Percentiles rank a stretch among this genome's conserved stretches.
Evolutionary conservation across 2,888 invertebrate genomes (phyloP).

Genomic region (Atrina japonica): DNA sequence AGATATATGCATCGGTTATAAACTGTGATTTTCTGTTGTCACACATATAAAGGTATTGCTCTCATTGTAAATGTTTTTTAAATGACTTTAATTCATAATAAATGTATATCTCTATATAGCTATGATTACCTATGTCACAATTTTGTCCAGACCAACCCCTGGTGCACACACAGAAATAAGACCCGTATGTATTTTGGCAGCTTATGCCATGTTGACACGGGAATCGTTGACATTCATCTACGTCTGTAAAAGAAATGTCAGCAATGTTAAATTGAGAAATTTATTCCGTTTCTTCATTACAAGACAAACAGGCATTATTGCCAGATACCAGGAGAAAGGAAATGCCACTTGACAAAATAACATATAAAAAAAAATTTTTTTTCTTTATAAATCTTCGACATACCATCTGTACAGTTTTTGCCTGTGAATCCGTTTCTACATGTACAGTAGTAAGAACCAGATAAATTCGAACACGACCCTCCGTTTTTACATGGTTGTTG

Average conservation of each 20-base stretch:
- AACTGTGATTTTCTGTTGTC: no score
- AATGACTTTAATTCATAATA: no score
- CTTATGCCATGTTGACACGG: conserved; percentile 21
- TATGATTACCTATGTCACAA: conserved; percentile 1
- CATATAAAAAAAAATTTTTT: not conserved
- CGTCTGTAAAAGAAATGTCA: not conserved
- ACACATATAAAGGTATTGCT: no score
- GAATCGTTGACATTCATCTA: conserved; percentile 17
- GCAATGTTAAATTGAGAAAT: no score
- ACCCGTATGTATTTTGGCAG: conserved; percentile 14
- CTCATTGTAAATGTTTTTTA: no score
- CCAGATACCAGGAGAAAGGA: no score
- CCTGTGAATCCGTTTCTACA: conserved; percentile 32
- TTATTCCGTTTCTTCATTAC: no score
- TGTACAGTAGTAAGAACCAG: conserved; percentile 21
- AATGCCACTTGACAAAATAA: not conserved
- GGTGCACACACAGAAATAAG: conserved; percentile 14
- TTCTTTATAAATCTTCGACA: not conserved
- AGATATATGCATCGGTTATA: no score
- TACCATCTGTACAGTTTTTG: conserved; percentile 23
- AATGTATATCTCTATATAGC: no score
- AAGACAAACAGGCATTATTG: no score
- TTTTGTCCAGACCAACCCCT: conserved; percentile 12
- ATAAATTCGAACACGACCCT: conserved; percentile 17
- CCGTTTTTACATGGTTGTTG: conserved; percentile 26